Percentiles rank a stretch among this genome's conserved stretches.
Evolutionary conservation across 2,113 vertebrate genomes (phyloP).

Genomic region (Indicator indicator): DNA sequence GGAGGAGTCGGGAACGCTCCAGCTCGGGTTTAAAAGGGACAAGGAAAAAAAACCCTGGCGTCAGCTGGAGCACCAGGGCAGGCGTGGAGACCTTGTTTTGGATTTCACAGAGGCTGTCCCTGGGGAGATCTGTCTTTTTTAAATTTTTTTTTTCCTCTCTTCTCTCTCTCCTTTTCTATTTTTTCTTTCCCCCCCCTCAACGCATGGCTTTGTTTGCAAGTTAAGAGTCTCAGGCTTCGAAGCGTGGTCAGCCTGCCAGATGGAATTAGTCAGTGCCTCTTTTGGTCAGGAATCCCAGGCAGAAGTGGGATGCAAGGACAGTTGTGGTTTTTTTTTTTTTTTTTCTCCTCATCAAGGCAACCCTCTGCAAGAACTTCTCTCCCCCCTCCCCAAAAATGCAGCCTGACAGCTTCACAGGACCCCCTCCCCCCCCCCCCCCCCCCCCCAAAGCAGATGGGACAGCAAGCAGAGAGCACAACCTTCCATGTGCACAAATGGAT

Average conservation of each 20-base stretch:
- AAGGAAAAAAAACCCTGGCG: conserved; percentile 31
- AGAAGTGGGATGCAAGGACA: conserved; percentile 52
- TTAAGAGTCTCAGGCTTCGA: conserved; percentile 70
- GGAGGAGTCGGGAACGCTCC: not conserved
- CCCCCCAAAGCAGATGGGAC: not conserved
- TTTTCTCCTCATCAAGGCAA: not conserved
- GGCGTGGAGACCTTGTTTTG: conserved; percentile 54
- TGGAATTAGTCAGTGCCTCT: conserved; percentile 69
- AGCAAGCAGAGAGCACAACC: not conserved
- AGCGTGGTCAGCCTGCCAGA: conserved; percentile 65
- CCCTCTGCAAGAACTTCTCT: not conserved
- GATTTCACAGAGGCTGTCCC: conserved; percentile 51
- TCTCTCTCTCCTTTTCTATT: not conserved
- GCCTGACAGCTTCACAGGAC: not conserved
- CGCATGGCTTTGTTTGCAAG: conserved; percentile 64
- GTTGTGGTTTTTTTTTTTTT: not conserved
- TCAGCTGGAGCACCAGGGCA: conserved; percentile 21
- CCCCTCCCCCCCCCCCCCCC: no score
- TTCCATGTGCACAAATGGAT: not conserved
- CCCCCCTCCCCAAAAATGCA: not conserved
- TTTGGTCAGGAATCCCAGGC: conserved; percentile 66
- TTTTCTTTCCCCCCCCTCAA: not conserved
- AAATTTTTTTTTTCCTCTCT: not conserved
- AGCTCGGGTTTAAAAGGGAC: conserved; percentile 50
- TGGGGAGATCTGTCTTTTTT: not conserved